Conservation (phyloP, 2,888 invertebrate genomes). For the Apamea anceps region DNA sequence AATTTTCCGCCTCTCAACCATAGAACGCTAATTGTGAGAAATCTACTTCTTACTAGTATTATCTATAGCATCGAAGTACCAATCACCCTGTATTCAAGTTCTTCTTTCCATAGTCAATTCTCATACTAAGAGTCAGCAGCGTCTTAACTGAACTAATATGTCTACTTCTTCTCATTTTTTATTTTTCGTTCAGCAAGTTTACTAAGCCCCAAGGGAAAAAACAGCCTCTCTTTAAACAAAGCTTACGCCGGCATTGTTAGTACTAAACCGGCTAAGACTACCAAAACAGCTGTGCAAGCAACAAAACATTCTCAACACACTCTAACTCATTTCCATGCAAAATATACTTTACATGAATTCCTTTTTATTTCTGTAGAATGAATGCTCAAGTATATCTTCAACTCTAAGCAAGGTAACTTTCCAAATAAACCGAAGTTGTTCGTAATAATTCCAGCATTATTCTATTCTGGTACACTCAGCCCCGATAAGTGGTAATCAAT, state of each 20-base stretch:
- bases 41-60: not conserved
- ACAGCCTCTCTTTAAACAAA: not conserved
- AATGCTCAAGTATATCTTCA: constrained; percentile 34
- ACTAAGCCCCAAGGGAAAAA: not conserved
- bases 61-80: too few species aligned
- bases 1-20: not conserved
- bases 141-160: not conserved
- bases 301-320: constrained; percentile 21
- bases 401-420: constrained; percentile 37
- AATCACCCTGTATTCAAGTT: not conserved
- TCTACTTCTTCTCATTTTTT: not conserved
- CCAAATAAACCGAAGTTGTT: constrained; percentile 43
- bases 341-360: constrained; percentile 20
- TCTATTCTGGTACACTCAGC: constrained; percentile 46
- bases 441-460: constrained; percentile 54
- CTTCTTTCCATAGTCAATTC: not conserved
- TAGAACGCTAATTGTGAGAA: not conserved
- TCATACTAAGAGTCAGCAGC: not conserved
- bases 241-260: not conserved
- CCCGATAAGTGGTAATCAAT: constrained; percentile 55
- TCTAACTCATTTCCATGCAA: constrained; percentile 26
- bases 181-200: not conserved
- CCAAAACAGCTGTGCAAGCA: not conserved
- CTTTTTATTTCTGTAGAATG: constrained; percentile 46
- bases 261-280: not conserved